Base-by-base conservation (phyloP, 2,113 vertebrate species). In the Platanista minor region DNA sequence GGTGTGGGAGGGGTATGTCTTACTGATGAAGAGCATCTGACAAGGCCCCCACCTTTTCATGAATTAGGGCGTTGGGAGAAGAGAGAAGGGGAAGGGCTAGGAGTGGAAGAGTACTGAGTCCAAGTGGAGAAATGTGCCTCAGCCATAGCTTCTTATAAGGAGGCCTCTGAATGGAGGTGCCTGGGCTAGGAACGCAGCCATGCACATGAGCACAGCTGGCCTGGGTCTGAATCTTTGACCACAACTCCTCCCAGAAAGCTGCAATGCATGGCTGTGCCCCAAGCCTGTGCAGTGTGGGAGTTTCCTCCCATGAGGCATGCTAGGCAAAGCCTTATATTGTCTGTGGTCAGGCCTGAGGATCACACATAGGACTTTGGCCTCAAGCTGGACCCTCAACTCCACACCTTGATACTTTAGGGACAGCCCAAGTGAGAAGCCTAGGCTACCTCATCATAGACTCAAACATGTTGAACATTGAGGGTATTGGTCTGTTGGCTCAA, bases 1-100 rank as follows among this genome's bases (percentile, higher is more conserved):
- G n/a, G 13, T 13, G 8, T 2, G 78, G 41, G 20, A 39, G 12
- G 2, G 1, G 0, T 5, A 1, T 59, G 5, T 33, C 5, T 33
- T 52, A 39, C 15, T 75, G 3, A 21, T 61, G 59, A 52, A 39
- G 8, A 67, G 33, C 11, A 52, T 21, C 29, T 10, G 49, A 78
- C 11, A n/a, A 69, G 59, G 10, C 6, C 31, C 5, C 52, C 61
- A 62, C 5, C 14, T 43, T 84, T 78, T 31, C 15, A 62, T 57
- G 36, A 31, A 14, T 36, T 57, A 12, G 29, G 43, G 18, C 3
- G 5, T 29, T 57, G n/a, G 36, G 29, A 81, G 31, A 33, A 6
- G 57, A 59, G 52, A 36, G 57, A 52, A 13, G 36, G 2, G 57
- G 36, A 57, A 46, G 36, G 21, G 18, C 13, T 33, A 5, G 27